These are phyloP conservation scores for Drosophila mettleri DNA, from an alignment of 2,888 invertebrate species.

Conservation along the genomic window DNA sequence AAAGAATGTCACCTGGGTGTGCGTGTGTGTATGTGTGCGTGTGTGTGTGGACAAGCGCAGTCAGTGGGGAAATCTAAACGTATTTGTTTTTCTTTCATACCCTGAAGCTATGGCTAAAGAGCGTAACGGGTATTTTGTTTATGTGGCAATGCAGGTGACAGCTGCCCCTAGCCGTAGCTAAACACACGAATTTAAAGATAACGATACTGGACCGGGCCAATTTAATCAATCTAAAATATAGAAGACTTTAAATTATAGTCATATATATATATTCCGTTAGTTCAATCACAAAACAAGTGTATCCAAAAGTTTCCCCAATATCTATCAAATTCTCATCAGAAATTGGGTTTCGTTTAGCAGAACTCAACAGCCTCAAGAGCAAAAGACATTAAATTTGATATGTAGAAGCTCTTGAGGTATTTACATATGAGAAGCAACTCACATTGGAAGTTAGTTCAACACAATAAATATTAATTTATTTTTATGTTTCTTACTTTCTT, in stretches of 20 bases:
- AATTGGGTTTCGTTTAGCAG: not conserved
- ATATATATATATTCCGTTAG: not conserved
- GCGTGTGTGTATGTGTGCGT: conserved; percentile 12
- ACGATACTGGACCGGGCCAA: not conserved
- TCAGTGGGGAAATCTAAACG: conserved; percentile 53
- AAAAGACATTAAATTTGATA: not conserved
- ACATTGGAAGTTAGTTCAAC: not conserved
- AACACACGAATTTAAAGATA: not conserved
- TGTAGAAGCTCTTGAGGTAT: not conserved
- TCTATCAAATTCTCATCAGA: no score
- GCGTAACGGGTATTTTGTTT: conserved; percentile 4
- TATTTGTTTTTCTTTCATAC: conserved; percentile 31
- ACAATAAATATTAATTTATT: not conserved
- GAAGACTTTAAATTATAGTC: not conserved
- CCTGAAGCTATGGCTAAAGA: conserved; percentile 3
- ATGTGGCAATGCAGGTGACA: not conserved
- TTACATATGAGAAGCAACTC: not conserved
- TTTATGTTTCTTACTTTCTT: not conserved
- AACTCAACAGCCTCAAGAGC: not conserved
- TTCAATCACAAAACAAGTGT: not conserved
- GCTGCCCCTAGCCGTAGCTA: not conserved
- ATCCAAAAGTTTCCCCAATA: not conserved
- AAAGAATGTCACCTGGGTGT: conserved; percentile 69
- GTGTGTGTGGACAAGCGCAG: conserved; percentile 28
- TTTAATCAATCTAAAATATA: not conserved